Conservation (phyloP, 2,797 vertebrate species). For the Scyliorhinus canicula region DNA sequence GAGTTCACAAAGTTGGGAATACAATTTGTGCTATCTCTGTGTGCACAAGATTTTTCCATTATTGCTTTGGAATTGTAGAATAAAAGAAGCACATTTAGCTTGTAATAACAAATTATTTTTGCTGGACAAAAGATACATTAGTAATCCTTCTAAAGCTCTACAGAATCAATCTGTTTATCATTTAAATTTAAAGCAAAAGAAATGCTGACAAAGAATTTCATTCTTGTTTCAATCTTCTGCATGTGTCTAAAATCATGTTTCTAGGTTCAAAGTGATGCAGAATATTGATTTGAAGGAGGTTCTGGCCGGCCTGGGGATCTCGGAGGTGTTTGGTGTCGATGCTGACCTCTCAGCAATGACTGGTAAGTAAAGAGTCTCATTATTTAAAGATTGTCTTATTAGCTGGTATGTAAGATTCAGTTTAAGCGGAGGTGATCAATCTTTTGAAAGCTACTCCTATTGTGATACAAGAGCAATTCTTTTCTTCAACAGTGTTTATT, state of each 20-base stretch:
- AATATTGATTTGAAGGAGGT: slow-evolving; percentile 79
- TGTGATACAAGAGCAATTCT: not conserved
- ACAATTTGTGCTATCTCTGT: not conserved
- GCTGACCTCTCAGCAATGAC: slow-evolving; percentile 91
- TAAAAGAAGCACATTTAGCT: not conserved
- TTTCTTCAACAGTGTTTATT: not conserved
- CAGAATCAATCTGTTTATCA: not conserved
- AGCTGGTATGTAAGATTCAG: not conserved
- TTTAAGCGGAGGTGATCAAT: not conserved
- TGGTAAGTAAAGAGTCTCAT: slow-evolving; percentile 56
- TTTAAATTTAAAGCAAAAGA: not conserved
- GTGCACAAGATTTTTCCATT: not conserved
- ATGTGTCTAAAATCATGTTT: not conserved
- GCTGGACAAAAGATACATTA: not conserved
- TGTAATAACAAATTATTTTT: not conserved
- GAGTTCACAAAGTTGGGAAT: not conserved
- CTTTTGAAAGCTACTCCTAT: not conserved
- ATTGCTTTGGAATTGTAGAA: not conserved
- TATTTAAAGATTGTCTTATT: not conserved
- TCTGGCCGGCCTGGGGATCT: slow-evolving; percentile 81
- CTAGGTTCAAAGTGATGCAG: slow-evolving; percentile 91
- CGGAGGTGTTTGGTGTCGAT: slow-evolving; percentile 74
- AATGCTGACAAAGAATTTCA: not conserved
- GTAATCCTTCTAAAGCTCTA: not conserved
- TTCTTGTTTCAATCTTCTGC: not conserved